Evolutionary conservation across 2,113 vertebrate genomes (phyloP).

Genomic region (Pomatostomus ruficeps): DNA sequence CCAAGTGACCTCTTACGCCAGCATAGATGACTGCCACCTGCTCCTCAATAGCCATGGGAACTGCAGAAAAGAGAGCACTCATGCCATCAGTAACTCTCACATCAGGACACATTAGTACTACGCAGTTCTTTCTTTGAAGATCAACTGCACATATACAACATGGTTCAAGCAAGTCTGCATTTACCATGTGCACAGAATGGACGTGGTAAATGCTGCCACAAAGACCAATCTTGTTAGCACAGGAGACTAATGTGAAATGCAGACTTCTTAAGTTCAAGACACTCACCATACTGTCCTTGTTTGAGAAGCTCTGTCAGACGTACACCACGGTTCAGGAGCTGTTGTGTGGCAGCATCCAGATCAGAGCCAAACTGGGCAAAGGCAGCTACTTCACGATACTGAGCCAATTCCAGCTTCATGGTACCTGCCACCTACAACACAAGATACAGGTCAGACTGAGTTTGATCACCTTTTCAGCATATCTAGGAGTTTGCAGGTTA

Average conservation of each 20-base stretch:
- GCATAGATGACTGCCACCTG: constrained; percentile 97
- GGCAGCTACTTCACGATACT: constrained; percentile 95
- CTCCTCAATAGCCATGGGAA: constrained; percentile 97
- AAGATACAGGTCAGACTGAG: not conserved
- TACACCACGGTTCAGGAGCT: constrained; percentile 91
- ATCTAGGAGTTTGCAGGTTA: not conserved
- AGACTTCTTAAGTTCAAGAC: not conserved
- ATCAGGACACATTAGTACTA: not conserved
- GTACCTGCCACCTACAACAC: constrained; percentile 88
- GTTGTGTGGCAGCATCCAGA: constrained; percentile 93
- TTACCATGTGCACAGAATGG: not conserved
- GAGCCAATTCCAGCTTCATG: constrained; percentile 96
- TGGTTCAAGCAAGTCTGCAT: not conserved
- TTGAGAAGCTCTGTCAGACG: constrained; percentile 94
- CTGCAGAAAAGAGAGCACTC: constrained; percentile 49
- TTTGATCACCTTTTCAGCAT: not conserved
- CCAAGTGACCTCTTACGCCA: constrained; percentile 92
- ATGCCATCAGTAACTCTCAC: not conserved
- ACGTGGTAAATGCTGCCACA: not conserved
- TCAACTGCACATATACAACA: not conserved
- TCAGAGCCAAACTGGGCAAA: constrained; percentile 98
- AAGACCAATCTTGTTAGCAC: not conserved
- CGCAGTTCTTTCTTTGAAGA: not conserved
- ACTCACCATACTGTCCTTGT: constrained; percentile 95
- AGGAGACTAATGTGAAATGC: not conserved